Base-by-base conservation (phyloP, 2,113 vertebrate species). In the Martes martes region DNA sequence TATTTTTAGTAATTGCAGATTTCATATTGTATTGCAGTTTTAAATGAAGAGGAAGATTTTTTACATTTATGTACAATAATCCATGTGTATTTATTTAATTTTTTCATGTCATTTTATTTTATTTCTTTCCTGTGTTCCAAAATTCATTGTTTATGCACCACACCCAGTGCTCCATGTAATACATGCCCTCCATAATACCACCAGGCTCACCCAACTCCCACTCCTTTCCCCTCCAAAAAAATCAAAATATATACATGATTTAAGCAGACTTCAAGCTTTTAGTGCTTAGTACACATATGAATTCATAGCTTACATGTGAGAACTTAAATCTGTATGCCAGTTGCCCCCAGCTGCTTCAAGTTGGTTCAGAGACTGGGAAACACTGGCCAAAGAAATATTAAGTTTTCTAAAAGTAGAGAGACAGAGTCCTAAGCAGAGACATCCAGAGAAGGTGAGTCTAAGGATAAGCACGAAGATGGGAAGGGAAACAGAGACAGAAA, bases 31-130 rank as follows among this genome's bases (percentile, higher is more conserved):
- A 89, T 42, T 91, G 1, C 6, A 33, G 23, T 96, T 95, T 96
- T 88, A 98, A 94, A 69, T 93, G 55, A 87, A 97, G 67, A 67
- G 52, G 14, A 67, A 65, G 11, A 26, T 57, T 94, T 94, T 94
- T 50, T 73, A 47, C 14, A 19, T 67, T 47, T 73, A 42, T 69
- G 21, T 80, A 21, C 7, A 47, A 52, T 28, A 89, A 65, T 89
- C 16, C 69, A 57, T 5, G 24, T 83, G 89, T 96, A 69, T 74
- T 93, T 71, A 39, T 52, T 55, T 52, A 52, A 52, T 52, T 52
- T 52, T 52, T 52, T 52, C 50, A 52, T 52, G 18, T 55, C 4
- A 18, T 55, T 52, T 52, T 52, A 52, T 52, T 55, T 55, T 52
- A 52, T 52, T 52, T 52, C 52, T 52, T 52, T 55, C 18, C 52